Percentiles rank a stretch among this genome's conserved stretches.
phyloP scores from a whole-genome alignment of 2,113 vertebrate genomes.

The Burhinus bistriatus region DNA sequence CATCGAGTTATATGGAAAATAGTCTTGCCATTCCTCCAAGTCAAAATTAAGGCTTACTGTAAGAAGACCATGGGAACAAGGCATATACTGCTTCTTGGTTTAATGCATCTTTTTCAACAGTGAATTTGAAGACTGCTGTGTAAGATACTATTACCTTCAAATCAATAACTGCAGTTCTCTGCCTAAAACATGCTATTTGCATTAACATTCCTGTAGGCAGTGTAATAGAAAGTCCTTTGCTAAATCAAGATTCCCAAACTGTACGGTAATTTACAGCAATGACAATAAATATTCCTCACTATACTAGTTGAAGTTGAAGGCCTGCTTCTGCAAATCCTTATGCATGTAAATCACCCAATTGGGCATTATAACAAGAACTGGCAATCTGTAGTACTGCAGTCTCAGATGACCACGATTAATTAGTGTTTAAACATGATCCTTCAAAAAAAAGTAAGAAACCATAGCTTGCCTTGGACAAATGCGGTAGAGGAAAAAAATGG shows the following conservation, averaged over 20 bases:
- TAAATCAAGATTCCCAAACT: neutral
- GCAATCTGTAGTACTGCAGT: neutral
- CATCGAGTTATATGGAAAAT: neutral
- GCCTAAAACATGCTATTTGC: neutral
- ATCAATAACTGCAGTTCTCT: neutral
- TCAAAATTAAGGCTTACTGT: neutral
- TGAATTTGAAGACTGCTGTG: neutral
- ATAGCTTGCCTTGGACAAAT: neutral
- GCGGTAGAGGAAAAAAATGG: neutral
- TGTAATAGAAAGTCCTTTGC: neutral
- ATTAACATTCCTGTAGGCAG: neutral
- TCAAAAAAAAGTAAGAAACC: neutral
- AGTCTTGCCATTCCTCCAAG: neutral
- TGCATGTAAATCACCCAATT: neutral
- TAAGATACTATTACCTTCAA: neutral
- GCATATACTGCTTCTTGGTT: neutral
- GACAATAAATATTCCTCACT: neutral
- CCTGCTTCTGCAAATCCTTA: neutral
- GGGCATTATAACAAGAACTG: neutral
- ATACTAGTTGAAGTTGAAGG: neutral
- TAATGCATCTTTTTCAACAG: neutral
- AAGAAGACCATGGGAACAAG: neutral
- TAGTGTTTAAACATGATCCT: neutral
- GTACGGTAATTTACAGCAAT: neutral
- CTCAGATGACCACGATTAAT: neutral